These are phyloP conservation scores for Marmota monax DNA, from an alignment of 2,113 vertebrate species.

Conservation along the genomic window DNA sequence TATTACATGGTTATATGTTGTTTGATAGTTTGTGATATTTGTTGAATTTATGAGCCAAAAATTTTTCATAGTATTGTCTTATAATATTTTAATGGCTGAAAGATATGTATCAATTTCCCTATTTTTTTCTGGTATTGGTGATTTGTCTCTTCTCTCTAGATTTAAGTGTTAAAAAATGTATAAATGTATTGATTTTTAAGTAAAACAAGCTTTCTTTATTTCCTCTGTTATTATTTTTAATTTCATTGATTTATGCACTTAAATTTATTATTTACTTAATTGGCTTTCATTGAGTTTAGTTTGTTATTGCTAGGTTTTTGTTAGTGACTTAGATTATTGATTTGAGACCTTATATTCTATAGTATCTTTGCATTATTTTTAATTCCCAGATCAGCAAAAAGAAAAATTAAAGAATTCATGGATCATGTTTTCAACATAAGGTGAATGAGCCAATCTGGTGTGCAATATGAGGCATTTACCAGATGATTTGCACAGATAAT, in stretches of 20 bases:
- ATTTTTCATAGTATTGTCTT: neutral
- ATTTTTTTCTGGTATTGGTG: neutral
- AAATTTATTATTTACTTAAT: neutral
- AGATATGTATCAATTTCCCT: neutral
- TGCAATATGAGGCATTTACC: neutral
- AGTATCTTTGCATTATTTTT: neutral
- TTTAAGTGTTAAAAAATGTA: neutral
- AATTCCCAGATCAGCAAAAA: neutral
- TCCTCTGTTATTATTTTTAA: neutral
- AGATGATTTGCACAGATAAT: neutral
- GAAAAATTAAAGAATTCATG: neutral
- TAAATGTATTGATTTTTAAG: neutral
- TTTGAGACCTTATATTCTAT: neutral
- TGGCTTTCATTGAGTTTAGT: neutral
- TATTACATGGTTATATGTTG: neutral
- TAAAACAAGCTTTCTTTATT: neutral
- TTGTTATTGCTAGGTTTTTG: neutral
- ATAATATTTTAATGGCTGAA: neutral
- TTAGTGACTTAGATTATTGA: neutral
- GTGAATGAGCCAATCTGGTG: neutral
- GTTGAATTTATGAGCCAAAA: neutral
- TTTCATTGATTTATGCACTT: neutral
- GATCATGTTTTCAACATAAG: neutral
- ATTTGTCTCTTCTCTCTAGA: neutral
- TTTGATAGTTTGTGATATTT: neutral